Evolutionary conservation across 2,797 vertebrate species (phyloP), one percentile per base, ranked within the genome.

Genomic region (Lates japonicus): DNA sequence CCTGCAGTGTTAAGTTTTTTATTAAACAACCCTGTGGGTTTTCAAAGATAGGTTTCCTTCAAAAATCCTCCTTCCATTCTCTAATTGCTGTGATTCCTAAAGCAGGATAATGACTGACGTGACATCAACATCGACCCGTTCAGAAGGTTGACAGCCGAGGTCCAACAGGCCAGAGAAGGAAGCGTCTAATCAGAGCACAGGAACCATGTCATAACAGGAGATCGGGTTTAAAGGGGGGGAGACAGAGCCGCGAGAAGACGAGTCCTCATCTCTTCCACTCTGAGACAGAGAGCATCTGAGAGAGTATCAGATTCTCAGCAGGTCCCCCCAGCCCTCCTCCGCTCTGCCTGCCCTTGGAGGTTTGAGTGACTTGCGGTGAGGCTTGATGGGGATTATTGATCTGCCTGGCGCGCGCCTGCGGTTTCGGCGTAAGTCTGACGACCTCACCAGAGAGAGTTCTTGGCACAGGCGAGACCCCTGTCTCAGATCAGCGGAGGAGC

Each of bases 351-450:
- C 84, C 88, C 87, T 85, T 62, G 35, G 88, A 88, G 89, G 86
- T 86, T 92, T 94, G 93, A 95, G 82, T 94, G 94, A 94, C 92
- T 92, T 95, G 94, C 82, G 94, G 95, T 93, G 91, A 73, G 78
- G 92, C 82, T 80, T 92, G 91, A 94, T 92, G 92, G 91, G 94
- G 94, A 95, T 95, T 93, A 95, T 94, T 93, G 93, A 93, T 95
- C 93, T 90, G 93, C 93, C 88, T 81, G 93, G 93, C 93, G 90
- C 90, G 85, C 93, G 94, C 91, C 93, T 96, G 95, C 74, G 94
- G 95, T 95, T 93, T 92, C 81, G 59, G 82, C 78, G 63, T 69
- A 88, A 92, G 90, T 80, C 90, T 94, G 92, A 95, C 78, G 94
- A 95, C 88, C 93, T 93, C 92, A 93, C 85, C 94, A 95, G 93